Conservation (phyloP, 2,113 vertebrate species). For the Ovibos moschatus region DNA sequence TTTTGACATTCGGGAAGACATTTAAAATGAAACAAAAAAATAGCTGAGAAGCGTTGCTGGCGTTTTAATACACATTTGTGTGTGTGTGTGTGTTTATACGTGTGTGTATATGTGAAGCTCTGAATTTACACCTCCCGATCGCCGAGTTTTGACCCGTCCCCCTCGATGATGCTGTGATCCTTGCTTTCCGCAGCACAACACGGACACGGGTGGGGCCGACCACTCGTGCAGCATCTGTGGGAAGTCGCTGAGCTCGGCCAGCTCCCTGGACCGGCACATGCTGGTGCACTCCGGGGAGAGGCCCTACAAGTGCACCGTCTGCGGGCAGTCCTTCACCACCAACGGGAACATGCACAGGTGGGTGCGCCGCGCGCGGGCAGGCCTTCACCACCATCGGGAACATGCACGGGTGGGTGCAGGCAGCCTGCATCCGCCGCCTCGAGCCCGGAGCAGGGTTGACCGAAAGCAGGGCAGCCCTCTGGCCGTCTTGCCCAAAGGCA, state of each 20-base stretch:
- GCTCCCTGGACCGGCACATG: constrained; percentile 98
- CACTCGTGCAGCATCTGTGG: constrained; percentile 99
- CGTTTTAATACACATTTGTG: not conserved
- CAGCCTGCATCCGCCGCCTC: not conserved
- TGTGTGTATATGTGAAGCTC: not conserved
- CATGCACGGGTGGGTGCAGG: constrained; percentile 80
- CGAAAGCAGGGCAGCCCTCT: not conserved
- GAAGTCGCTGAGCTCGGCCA: constrained; percentile 97
- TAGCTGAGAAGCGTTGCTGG: not conserved
- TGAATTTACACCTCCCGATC: not conserved
- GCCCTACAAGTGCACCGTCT: constrained; percentile 94
- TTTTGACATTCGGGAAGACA: not conserved
- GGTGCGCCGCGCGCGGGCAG: constrained; percentile 80
- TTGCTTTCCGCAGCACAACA: constrained; percentile 91
- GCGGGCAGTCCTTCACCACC: constrained; percentile 98
- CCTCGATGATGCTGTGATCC: constrained; percentile 28
- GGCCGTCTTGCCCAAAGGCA: not conserved
- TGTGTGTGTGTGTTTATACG: not conserved
- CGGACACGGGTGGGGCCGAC: constrained; percentile 92
- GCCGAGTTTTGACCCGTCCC: accelerated
- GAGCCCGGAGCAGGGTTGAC: accelerated
- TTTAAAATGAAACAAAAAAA: not conserved
- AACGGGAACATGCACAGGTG: constrained; percentile 98
- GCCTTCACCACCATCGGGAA: constrained; percentile 84
- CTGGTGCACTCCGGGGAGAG: constrained; percentile 98